These are phyloP conservation scores for Clarias gariepinus DNA, from an alignment of 2,113 vertebrate species.

Conservation along the genomic window DNA sequence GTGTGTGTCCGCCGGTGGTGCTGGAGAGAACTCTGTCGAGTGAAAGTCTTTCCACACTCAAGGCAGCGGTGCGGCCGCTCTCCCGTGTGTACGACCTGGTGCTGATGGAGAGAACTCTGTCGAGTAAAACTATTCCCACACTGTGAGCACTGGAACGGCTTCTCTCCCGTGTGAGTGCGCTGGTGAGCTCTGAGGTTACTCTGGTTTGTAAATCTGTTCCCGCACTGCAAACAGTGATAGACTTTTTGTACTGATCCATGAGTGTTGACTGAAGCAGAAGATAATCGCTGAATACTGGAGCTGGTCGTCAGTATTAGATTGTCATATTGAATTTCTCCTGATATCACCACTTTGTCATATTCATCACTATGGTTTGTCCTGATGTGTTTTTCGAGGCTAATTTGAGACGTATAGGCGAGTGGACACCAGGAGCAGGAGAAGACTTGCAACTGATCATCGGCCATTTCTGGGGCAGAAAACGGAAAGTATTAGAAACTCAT, in stretches of 20 bases:
- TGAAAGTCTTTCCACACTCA: constrained; percentile 9
- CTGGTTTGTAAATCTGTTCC: constrained; percentile 11
- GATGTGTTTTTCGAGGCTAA: constrained; percentile 3
- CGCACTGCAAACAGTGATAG: neutral
- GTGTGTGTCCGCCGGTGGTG: constrained; percentile 10
- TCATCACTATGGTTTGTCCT: neutral
- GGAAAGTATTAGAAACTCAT: neutral
- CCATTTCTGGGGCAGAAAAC: neutral
- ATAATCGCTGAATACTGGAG: neutral
- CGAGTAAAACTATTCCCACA: constrained; percentile 3
- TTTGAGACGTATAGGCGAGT: neutral
- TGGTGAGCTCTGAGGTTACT: constrained; percentile 14
- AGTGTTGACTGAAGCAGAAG: neutral
- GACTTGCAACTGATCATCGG: neutral
- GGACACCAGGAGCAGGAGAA: constrained; percentile 13
- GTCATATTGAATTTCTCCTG: neutral
- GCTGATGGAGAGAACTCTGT: constrained; percentile 19
- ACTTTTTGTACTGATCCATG: neutral
- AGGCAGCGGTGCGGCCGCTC: constrained; percentile 8
- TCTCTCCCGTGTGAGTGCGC: constrained; percentile 14
- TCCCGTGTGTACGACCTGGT: constrained; percentile 14
- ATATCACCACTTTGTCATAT: constrained; percentile 11
- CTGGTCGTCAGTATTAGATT: neutral
- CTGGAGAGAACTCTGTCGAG: constrained; percentile 13
- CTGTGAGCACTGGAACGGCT: constrained; percentile 11